Percentiles rank a stretch among this genome's conserved stretches.
These are phyloP conservation scores for Megaceryle torquata DNA, from an alignment of 2,113 vertebrate genomes.

Conservation along the genomic window DNA sequence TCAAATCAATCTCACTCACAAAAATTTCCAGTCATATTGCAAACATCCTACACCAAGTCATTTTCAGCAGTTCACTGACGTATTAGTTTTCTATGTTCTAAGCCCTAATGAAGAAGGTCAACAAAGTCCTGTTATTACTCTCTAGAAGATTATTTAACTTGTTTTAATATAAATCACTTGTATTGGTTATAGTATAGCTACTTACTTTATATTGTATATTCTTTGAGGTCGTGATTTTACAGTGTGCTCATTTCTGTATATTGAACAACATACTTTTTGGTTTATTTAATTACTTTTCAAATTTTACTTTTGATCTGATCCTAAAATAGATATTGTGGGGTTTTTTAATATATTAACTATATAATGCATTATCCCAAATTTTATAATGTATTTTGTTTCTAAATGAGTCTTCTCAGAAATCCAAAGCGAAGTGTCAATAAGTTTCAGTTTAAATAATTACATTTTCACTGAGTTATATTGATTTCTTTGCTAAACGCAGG, in stretches of 20 bases:
- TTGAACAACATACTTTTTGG: neutral
- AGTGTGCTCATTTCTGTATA: neutral
- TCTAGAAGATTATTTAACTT: neutral
- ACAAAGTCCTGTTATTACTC: neutral
- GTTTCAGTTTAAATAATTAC: neutral
- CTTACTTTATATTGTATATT: neutral
- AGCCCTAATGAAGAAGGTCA: neutral
- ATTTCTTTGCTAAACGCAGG: neutral
- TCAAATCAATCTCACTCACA: neutral
- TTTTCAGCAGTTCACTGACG: neutral
- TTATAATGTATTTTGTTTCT: neutral
- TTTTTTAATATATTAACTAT: neutral
- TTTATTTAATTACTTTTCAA: neutral
- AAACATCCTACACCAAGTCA: neutral
- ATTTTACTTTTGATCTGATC: neutral
- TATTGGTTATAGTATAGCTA: neutral
- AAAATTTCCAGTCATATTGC: neutral
- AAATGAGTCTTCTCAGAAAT: neutral
- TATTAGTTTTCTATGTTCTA: neutral
- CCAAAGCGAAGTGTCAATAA: neutral
- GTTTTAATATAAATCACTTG: neutral
- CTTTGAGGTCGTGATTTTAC: neutral
- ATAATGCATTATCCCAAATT: neutral
- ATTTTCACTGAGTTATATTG: neutral
- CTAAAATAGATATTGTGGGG: neutral